Conservation (phyloP, 2,113 vertebrate species). For the Dendrocopos noguchii region DNA sequence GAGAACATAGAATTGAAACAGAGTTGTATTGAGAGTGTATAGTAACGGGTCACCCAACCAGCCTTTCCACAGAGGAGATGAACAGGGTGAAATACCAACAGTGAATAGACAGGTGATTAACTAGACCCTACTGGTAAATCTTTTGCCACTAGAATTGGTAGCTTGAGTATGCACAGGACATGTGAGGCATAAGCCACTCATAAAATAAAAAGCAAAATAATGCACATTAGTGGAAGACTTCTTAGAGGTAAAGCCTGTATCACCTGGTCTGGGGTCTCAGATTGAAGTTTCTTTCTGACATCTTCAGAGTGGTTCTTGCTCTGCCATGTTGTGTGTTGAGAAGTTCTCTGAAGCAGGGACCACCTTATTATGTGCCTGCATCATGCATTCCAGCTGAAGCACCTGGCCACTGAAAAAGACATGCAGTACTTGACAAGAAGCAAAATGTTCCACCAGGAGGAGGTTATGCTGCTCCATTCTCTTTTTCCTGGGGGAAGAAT, state of each 20-base stretch:
- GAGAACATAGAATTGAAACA: neutral
- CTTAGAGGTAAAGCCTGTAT: neutral
- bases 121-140: neutral
- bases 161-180: neutral
- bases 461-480: neutral
- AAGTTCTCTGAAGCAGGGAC: neutral
- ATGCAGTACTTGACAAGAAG: neutral
- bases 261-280: neutral
- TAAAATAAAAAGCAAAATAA: neutral
- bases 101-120: neutral
- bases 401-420: neutral
- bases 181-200: neutral
- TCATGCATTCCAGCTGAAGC: neutral
- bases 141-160: neutral
- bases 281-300: neutral
- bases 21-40: neutral
- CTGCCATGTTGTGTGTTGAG: neutral
- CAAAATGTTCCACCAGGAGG: neutral
- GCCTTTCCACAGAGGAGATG: neutral
- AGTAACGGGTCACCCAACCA: neutral
- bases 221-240: neutral
- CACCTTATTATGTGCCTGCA: rapidly evolving
- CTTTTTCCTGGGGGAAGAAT: neutral
- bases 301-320: neutral
- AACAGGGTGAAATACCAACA: neutral